Conservation (phyloP, 2,113 vertebrate species). For the Sminthopsis crassicaudata region DNA sequence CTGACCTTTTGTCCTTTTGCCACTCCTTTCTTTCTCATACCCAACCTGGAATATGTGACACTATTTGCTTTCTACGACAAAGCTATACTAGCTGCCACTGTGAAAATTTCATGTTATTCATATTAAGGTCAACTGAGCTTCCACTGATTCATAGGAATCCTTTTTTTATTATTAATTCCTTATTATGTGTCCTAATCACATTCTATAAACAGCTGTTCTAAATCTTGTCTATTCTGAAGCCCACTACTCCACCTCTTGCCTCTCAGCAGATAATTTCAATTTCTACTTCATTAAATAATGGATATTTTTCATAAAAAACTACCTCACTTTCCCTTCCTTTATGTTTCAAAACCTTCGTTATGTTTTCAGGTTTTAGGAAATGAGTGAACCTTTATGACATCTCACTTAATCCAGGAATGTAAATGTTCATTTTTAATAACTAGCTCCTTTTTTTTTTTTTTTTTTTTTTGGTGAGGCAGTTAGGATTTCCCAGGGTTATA, state of each 20-base stretch:
- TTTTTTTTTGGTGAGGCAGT: no score
- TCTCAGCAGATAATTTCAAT: background rate
- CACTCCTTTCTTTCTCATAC: background rate
- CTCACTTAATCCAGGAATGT: background rate
- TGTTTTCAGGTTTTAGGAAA: background rate
- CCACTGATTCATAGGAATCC: background rate
- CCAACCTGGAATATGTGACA: background rate
- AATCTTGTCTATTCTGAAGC: background rate
- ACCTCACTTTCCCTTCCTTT: background rate
- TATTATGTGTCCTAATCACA: background rate
- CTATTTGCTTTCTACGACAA: background rate
- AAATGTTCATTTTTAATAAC: background rate
- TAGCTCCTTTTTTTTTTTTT: no score
- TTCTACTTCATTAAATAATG: background rate
- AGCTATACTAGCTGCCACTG: background rate
- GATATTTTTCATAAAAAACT: background rate
- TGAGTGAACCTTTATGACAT: background rate
- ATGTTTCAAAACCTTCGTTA: background rate
- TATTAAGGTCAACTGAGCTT: background rate
- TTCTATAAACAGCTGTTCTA: background rate
- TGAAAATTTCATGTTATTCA: background rate
- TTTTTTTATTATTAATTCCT: background rate
- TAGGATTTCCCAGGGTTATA: no score
- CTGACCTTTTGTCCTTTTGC: background rate
- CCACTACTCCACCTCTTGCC: background rate